These are phyloP conservation scores for Brachionus calyciflorus DNA, from an alignment of 1,140 invertebrate genomes.

Conservation along the genomic window DNA sequence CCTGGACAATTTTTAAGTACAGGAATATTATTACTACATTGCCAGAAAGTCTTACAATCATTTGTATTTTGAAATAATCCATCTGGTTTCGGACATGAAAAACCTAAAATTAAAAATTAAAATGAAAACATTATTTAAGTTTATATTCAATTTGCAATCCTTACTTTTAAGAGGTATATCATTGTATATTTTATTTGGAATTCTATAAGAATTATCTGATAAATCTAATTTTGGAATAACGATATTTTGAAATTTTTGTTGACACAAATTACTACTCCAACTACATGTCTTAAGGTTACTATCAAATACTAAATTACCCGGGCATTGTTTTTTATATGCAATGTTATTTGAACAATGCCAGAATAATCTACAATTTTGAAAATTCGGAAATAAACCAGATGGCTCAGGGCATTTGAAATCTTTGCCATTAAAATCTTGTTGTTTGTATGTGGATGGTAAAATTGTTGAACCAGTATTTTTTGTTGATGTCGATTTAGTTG, in stretches of 20 bases:
- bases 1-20: background rate
- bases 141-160: too few relatives aligned
- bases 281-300: background rate
- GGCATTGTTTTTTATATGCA: background rate
- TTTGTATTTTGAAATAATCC: background rate
- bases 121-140: too few relatives aligned
- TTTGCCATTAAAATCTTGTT: background rate
- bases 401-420: background rate
- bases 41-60: background rate
- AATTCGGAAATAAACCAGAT: background rate
- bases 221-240: too few relatives aligned
- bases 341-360: slow-evolving; percentile 11
- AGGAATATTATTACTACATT: background rate
- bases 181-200: too few relatives aligned
- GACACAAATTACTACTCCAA: background rate
- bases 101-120: too few relatives aligned
- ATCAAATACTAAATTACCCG: background rate
- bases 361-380: background rate
- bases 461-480: too few relatives aligned
- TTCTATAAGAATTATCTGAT: too few relatives aligned
- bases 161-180: too few relatives aligned
- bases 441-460: too few relatives aligned
- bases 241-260: background rate
- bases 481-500: background rate
- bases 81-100: background rate